Base-by-base conservation (phyloP, 2,888 invertebrate species). In the Alsophila aescularia region DNA sequence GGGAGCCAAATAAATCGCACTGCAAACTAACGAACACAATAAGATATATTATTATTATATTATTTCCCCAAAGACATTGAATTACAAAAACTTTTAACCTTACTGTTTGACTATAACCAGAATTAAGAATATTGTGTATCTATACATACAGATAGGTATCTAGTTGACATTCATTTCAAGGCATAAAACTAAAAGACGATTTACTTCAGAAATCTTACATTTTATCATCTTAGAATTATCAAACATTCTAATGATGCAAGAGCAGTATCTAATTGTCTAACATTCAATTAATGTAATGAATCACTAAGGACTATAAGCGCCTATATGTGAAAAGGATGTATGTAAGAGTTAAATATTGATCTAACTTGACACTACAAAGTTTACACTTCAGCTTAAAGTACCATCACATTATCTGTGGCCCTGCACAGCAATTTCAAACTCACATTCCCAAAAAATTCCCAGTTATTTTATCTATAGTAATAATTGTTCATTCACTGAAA, bases 11-110 rank as follows among this genome's bases (percentile, higher is more conserved):
- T n/a, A n/a, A n/a, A n/a, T n/a, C n/a, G n/a, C n/a, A 29, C 9
- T 2, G 2, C 10, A 3, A n/a, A 2, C n/a, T 29, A n/a, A 29
- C 2, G n/a, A 10, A 29, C 3, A 29, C 29, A 29, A n/a, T 29
- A 10, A 29, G 13, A 24, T 14, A 48, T 21, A 43, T 32, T 29
- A 55, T 50, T 52, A 12, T 18, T 59, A 68, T 67, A 68, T 67
- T 64, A 67, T 66, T 65, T 60, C 57, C 60, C 68, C 45, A 62
- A 63, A 61, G 44, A 58, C 52, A 56, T 53, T 32, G 55, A 43
- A 58, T 51, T 58, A 63, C 58, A 61, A 50, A 51, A 54, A 47
- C 54, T 48, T 54, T 27, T 52, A 52, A 53, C 49, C 44, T 45
- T 56, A 32, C 24, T 16, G 49, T 37, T 52, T 50, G 32, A 45